A percentile compares a stretch with the other conserved stretches of the same genome.
Evolutionary conservation across 2,797 vertebrate genomes (phyloP).

Genomic region (Amblyopsis hoosieri): DNA sequence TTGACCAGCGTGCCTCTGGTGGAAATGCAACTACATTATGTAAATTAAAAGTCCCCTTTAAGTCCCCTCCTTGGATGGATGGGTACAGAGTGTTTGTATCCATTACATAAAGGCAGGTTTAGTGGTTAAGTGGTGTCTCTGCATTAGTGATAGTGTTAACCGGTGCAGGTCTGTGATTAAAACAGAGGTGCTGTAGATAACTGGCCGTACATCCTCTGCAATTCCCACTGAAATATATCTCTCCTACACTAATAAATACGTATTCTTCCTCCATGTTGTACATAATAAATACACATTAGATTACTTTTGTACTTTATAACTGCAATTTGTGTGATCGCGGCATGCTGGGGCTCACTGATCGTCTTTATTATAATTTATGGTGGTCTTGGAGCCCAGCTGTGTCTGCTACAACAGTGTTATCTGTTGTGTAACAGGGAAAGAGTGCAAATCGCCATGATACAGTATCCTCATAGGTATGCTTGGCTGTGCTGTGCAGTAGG

Average conservation of each 20-base stretch:
- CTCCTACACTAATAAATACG: conserved; percentile 46
- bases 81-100: conserved; percentile 45
- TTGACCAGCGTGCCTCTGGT: conserved; percentile 14
- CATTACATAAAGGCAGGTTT: conserved; percentile 46
- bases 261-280: conserved; percentile 57
- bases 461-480: conserved; percentile 33
- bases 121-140: conserved; percentile 5
- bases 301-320: conserved; percentile 68
- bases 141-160: conserved; percentile 34
- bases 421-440: conserved; percentile 14
- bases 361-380: conserved; percentile 74
- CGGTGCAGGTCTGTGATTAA: conserved; percentile 48
- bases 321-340: conserved; percentile 59
- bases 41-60: conserved; percentile 22
- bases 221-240: conserved; percentile 24
- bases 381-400: conserved; percentile 31
- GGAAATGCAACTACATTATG: conserved; percentile 24
- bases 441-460: conserved; percentile 40
- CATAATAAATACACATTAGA: conserved; percentile 70
- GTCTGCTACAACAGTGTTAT: conserved; percentile 40
- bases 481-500: conserved; percentile 41
- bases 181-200: conserved; percentile 44
- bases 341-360: conserved; percentile 37
- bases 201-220: conserved; percentile 20
- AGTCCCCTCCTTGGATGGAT: conserved; percentile 21